A percentile compares a stretch with the other conserved stretches of the same genome.
phyloP scores from a whole-genome alignment of 1,140 invertebrate genomes.

The Hyles euphorbiae region DNA sequence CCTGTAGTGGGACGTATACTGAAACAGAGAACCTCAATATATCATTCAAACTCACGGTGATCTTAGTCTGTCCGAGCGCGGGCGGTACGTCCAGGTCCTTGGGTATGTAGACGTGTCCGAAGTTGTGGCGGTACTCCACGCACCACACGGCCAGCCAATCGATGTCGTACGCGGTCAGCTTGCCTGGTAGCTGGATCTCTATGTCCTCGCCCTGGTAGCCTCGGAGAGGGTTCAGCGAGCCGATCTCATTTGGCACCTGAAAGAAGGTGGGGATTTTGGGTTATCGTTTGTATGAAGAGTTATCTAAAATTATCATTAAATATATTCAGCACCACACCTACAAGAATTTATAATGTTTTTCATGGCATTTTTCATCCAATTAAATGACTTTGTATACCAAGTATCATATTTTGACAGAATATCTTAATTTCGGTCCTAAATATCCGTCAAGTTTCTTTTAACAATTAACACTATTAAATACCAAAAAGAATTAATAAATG shows the following conservation, averaged over 20 bases:
- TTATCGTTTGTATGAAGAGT: not conserved
- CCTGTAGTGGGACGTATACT: too few species aligned
- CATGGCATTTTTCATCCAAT: too few species aligned
- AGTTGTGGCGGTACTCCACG: conserved; percentile 90
- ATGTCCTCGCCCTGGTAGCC: conserved; percentile 94
- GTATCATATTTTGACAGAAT: too few species aligned
- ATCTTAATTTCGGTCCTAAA: too few species aligned
- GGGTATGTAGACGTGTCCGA: conserved; percentile 92
- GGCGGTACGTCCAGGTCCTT: conserved; percentile 93
- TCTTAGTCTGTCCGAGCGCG: conserved; percentile 90
- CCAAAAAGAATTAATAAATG: too few species aligned
- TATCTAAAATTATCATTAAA: too few species aligned
- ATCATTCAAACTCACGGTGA: conserved; percentile 81
- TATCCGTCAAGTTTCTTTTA: too few species aligned
- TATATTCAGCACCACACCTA: too few species aligned
- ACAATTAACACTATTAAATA: too few species aligned
- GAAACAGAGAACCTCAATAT: too few species aligned
- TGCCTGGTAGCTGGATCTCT: conserved; percentile 89
- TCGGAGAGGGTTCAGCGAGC: conserved; percentile 85
- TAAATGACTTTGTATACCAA: too few species aligned
- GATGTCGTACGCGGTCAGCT: conserved; percentile 92
- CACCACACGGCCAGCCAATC: conserved; percentile 96
- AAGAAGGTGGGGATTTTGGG: conserved; percentile 17
- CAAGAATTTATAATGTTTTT: too few species aligned
- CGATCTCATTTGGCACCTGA: conserved; percentile 91